These are phyloP conservation scores for Sanderia malayensis DNA, from an alignment of 30 jellyfish, hydroid and myxozoan species.

Conservation along the genomic window DNA sequence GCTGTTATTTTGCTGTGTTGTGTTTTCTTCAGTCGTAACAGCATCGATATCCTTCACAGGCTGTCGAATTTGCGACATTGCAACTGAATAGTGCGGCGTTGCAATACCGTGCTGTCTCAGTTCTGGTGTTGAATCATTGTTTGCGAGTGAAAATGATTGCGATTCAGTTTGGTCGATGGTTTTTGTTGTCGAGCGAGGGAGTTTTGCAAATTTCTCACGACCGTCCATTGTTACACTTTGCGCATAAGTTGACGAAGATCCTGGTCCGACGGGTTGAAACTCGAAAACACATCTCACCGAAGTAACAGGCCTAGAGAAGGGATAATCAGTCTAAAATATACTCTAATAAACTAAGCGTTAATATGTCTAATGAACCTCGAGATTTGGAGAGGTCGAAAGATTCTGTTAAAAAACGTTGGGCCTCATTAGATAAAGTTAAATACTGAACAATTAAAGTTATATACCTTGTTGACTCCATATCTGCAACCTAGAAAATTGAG, in stretches of 20 bases:
- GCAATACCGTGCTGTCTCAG: too few species aligned
- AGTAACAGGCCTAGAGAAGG: slow-evolving; percentile 33
- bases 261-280: slow-evolving; percentile 11
- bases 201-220: background rate
- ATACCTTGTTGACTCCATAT: background rate
- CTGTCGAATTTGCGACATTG: background rate
- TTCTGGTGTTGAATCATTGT: too few species aligned
- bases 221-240: too few species aligned
- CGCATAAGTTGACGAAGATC: slow-evolving; percentile 7
- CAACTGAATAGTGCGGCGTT: background rate
- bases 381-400: too few species aligned
- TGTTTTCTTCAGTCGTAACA: background rate
- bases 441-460: background rate
- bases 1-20: too few species aligned
- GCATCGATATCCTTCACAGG: background rate
- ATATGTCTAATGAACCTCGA: too few species aligned
- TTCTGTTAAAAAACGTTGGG: too few species aligned
- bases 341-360: too few species aligned
- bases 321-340: too few species aligned
- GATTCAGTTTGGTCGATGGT: too few species aligned
- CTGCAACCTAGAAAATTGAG: background rate
- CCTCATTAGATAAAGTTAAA: too few species aligned
- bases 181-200: background rate
- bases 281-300: slow-evolving; percentile 42
- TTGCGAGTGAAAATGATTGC: too few species aligned